phyloP scores from a whole-genome alignment of 2,797 vertebrate genomes.

The Betta splendens region DNA sequence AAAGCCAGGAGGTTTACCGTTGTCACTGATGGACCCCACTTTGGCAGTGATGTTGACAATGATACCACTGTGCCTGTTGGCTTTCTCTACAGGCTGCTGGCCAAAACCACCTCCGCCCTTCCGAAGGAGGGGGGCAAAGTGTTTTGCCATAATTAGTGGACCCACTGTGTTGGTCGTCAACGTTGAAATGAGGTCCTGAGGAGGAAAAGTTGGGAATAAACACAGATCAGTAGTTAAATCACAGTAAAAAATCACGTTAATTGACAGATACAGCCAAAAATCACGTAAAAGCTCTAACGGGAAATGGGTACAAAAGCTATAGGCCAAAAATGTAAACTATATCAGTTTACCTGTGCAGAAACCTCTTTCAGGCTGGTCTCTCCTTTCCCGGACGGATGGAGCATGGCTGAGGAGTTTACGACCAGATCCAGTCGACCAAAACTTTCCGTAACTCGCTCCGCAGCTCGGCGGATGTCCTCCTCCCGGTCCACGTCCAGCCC shows the following conservation, averaged over 20 bases:
- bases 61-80: slow-evolving; percentile 71
- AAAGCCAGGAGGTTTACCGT: slow-evolving; percentile 51
- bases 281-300: too few species aligned
- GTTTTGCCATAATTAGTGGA: slow-evolving; percentile 77
- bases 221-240: not conserved
- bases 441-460: slow-evolving; percentile 53
- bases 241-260: too few species aligned
- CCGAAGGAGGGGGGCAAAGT: slow-evolving; percentile 77
- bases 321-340: too few species aligned
- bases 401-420: slow-evolving; percentile 77
- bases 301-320: too few species aligned
- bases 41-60: slow-evolving; percentile 78
- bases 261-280: too few species aligned
- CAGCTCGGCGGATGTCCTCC: slow-evolving; percentile 67
- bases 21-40: slow-evolving; percentile 79
- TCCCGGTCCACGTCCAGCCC: slow-evolving; percentile 75
- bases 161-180: slow-evolving; percentile 74
- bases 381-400: slow-evolving; percentile 80
- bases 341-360: slow-evolving; percentile 71
- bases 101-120: slow-evolving; percentile 76
- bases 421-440: slow-evolving; percentile 76
- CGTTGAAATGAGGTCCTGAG: slow-evolving; percentile 71
- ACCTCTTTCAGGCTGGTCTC: slow-evolving; percentile 80
- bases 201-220: not conserved
- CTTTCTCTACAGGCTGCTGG: slow-evolving; percentile 62